Percentiles rank a stretch among this genome's conserved stretches.
Evolutionary conservation across 2,888 invertebrate species (phyloP).

Genomic region (Sphecodes monilicornis): DNA sequence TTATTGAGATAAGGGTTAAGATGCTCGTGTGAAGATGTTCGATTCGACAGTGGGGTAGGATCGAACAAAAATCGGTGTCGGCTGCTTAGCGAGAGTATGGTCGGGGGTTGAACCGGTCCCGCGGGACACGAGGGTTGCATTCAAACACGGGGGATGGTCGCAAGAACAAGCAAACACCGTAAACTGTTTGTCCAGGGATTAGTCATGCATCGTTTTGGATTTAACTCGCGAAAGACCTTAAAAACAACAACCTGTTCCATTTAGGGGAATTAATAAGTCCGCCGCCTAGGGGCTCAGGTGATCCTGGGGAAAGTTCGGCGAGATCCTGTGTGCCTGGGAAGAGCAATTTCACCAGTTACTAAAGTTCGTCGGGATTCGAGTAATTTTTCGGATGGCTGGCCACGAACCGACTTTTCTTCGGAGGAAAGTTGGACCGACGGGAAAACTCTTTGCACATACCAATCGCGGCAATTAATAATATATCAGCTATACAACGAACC

Average conservation of each 20-base stretch:
- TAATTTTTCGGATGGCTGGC: slow-evolving; percentile 74
- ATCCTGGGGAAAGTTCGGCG: slow-evolving; percentile 60
- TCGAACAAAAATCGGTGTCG: slow-evolving; percentile 27
- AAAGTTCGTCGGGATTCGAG: slow-evolving; percentile 60
- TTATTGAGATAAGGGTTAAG: not conserved
- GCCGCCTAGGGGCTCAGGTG: slow-evolving; percentile 70
- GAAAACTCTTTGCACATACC: not conserved
- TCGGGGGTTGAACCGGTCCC: slow-evolving; percentile 82
- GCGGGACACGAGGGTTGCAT: slow-evolving; percentile 71
- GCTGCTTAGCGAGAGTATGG: slow-evolving; percentile 81
- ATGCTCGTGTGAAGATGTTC: not conserved
- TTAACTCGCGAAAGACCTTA: slow-evolving; percentile 70
- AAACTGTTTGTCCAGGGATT: slow-evolving; percentile 82
- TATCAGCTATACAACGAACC: not conserved
- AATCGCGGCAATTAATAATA: slow-evolving; percentile 1
- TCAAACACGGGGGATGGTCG: slow-evolving; percentile 44
- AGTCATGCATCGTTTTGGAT: slow-evolving; percentile 74
- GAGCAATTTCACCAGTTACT: slow-evolving; percentile 75
- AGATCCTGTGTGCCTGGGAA: slow-evolving; percentile 29
- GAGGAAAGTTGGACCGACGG: slow-evolving; percentile 4
- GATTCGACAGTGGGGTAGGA: not conserved
- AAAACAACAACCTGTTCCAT: slow-evolving; percentile 64
- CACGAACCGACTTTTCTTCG: slow-evolving; percentile 46
- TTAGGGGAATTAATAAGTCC: slow-evolving; percentile 47
- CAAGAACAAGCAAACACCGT: slow-evolving; percentile 78